Evolutionary conservation across 2,797 vertebrate genomes (phyloP), one percentile per base, ranked within the genome.

Genomic region (Sebastes vulpes): DNA sequence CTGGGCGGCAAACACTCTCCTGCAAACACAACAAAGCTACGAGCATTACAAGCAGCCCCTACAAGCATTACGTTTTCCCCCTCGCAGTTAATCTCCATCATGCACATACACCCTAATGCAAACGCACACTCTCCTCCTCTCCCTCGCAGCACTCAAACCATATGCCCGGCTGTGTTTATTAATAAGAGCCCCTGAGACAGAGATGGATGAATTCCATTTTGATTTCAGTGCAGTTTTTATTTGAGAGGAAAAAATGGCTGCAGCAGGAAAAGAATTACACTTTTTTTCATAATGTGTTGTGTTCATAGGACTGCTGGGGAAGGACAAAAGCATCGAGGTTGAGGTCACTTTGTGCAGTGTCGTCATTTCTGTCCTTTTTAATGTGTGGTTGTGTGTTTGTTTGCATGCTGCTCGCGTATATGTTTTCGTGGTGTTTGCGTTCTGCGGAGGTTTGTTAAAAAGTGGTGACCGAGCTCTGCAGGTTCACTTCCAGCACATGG

Each of bases 121-220:
- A 64, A 59, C 61, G 58, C 61, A 8, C 60, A 56, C 54, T 70
- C 65, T 85, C 54, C 75, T 60, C 56, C 75, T 60, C 56, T 70
- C 60, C 64, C 56, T 65, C 38, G 29, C 56, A 53, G 52, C 50
- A 31, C 81, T 84, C 79, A 66, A 75, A 84, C 67, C 59, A 23
- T 20, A 78, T 46, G 75, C 90, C 78, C 68, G 81, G 80, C 71
- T 83, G 72, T 87, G 84, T 91, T 92, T 89, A 91, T 93, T 90
- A 94, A 90, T 78, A 83, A 73, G 68, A 84, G 68, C 85, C 86
- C 70, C 65, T 23, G 79, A 83, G 93, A 93, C 94, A 93, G 83
- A 95, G 95, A 96, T 96, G 92, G 86, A 96, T 96, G 92, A 85
- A 82, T 84, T 93, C 84, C 88, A 92, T 94, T 95, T 92, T 89